Evolutionary conservation across 2,797 vertebrate species (phyloP).

Genomic region (Agapornis canus): DNA sequence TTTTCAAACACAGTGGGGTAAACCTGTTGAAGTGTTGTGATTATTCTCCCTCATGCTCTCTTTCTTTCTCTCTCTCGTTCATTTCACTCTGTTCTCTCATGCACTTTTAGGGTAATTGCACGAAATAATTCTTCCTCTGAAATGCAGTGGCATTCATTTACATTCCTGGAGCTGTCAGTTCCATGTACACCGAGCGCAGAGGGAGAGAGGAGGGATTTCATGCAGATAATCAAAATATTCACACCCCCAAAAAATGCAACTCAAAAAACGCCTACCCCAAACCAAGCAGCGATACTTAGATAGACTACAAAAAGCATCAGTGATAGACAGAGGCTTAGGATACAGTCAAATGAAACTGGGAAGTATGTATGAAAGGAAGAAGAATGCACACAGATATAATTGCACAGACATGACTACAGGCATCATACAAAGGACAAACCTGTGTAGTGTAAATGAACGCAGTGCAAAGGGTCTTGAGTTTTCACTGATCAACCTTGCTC

Average conservation of each 20-base stretch:
- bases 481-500: neutral
- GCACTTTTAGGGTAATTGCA: constrained; percentile 64
- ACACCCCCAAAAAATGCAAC: neutral
- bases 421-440: neutral
- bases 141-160: constrained; percentile 59
- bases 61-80: constrained; percentile 5
- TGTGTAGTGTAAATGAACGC: neutral
- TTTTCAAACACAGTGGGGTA: constrained; percentile 55
- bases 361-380: neutral
- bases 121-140: constrained; percentile 65
- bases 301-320: neutral
- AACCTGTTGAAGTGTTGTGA: constrained; percentile 66
- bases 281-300: neutral
- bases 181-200: neutral
- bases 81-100: constrained; percentile 42
- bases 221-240: constrained; percentile 39
- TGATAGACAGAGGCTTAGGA: neutral
- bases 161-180: constrained; percentile 30
- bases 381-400: neutral
- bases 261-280: neutral
- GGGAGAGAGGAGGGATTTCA: constrained; percentile 14
- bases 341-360: neutral
- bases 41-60: constrained; percentile 42
- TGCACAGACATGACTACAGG: rapidly evolving
- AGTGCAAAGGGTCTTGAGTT: neutral